phyloP scores from a whole-genome alignment of 2,113 vertebrate genomes.

The Cryptotis parvus region DNA sequence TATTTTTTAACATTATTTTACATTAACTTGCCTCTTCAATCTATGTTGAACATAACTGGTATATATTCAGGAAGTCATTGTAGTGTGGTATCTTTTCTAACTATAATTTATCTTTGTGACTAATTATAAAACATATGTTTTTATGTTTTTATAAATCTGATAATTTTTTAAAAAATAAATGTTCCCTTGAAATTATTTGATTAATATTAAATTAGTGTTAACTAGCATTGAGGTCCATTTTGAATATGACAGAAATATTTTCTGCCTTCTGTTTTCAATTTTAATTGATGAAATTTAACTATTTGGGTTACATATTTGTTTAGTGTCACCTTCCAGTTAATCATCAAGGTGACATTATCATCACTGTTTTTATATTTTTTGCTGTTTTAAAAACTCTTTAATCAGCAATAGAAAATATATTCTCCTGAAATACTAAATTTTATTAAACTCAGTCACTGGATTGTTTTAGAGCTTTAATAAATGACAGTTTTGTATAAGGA shows the following conservation, averaged over 20 bases:
- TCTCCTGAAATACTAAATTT: neutral
- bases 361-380: neutral
- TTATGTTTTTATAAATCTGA: no score
- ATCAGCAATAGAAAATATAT: slow-evolving; percentile 1
- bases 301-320: neutral
- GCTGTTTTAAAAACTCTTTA: slow-evolving; percentile 7
- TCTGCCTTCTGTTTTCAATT: neutral
- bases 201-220: neutral
- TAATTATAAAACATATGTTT: no score
- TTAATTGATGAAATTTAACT: neutral
- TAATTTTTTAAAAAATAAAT: no score
- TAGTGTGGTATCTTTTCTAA: neutral
- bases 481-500: no score
- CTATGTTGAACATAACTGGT: neutral
- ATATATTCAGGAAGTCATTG: neutral
- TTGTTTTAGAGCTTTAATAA: neutral
- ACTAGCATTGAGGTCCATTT: neutral
- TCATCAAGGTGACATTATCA: neutral
- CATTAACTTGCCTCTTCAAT: neutral
- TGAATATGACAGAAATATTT: neutral
- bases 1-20: neutral
- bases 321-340: slow-evolving; percentile 3
- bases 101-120: no score
- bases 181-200: neutral
- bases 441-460: neutral